Evolutionary conservation across 2,797 vertebrate genomes (phyloP).

Genomic region (Thaleichthys pacificus): DNA sequence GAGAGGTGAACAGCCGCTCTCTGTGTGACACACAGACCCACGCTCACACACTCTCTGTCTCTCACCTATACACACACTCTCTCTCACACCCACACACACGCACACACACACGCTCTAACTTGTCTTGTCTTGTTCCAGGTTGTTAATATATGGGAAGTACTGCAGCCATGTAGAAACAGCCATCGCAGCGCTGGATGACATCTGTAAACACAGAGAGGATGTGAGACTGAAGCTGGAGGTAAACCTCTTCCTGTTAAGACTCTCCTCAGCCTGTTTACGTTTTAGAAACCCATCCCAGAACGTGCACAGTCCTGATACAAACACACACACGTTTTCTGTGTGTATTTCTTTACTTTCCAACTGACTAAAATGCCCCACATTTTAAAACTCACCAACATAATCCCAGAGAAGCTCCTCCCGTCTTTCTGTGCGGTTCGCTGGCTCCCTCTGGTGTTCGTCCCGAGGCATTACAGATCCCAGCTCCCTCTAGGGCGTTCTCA

Average conservation of each 20-base stretch:
- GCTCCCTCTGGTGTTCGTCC: constrained; percentile 57
- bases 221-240: constrained; percentile 94
- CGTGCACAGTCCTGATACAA: background rate
- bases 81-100: background rate
- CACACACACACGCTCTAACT: background rate
- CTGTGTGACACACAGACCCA: too few species aligned
- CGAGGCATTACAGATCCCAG: constrained; percentile 35
- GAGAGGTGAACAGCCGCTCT: constrained; percentile 78
- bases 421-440: constrained; percentile 12
- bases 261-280: background rate
- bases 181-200: constrained; percentile 86
- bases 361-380: too few species aligned
- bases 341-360: too few species aligned
- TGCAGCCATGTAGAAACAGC: constrained; percentile 94
- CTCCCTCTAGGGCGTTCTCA: too few species aligned
- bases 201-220: constrained; percentile 94
- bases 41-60: too few species aligned
- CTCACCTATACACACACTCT: too few species aligned
- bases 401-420: background rate
- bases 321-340: too few species aligned
- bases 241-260: background rate
- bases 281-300: background rate
- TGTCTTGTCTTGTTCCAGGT: constrained; percentile 63
- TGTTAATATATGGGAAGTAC: constrained; percentile 96
- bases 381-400: too few species aligned